Conservation (phyloP, 2,888 invertebrate genomes). For the Caenorhabditis virilis region DNA sequence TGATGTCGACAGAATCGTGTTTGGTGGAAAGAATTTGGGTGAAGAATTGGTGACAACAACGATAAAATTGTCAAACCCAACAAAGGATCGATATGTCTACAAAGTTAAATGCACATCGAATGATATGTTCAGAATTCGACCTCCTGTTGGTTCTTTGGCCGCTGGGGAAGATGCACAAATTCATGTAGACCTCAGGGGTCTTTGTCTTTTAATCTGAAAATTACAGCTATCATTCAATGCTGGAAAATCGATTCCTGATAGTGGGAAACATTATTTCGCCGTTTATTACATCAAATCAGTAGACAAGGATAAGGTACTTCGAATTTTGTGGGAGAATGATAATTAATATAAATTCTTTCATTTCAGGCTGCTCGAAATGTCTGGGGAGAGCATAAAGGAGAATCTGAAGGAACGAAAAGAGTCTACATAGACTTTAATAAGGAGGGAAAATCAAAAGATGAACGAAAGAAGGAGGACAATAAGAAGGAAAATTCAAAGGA, state of each 20-base stretch:
- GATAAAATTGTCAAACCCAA: conserved; percentile 51
- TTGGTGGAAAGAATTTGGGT: conserved; percentile 34
- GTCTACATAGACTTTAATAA: conserved; percentile 52
- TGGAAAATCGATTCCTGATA: conserved; percentile 53
- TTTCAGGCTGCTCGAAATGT: conserved; percentile 26
- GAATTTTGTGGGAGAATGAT: background rate
- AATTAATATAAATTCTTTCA: background rate
- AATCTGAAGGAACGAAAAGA: conserved; percentile 42
- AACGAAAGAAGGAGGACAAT: conserved; percentile 15
- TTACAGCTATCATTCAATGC: conserved; percentile 36
- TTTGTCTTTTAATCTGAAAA: too few species aligned
- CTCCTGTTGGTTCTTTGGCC: conserved; percentile 49
- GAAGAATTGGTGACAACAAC: conserved; percentile 35
- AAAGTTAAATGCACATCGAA: conserved; percentile 62
- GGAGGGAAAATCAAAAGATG: conserved; percentile 17
- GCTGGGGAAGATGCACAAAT: conserved; percentile 14
- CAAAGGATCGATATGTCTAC: conserved; percentile 42
- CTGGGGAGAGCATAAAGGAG: conserved; percentile 48
- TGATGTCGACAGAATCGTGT: conserved; percentile 1
- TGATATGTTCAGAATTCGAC: conserved; percentile 58
- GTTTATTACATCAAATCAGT: conserved; percentile 49
- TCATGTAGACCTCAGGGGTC: too few species aligned
- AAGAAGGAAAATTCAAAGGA: conserved; percentile 13
- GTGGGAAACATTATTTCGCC: conserved; percentile 59
- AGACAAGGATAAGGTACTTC: conserved; percentile 36